These are phyloP conservation scores for Steinernema khuongi DNA, from an alignment of 1,140 invertebrate genomes.

Conservation along the genomic window DNA sequence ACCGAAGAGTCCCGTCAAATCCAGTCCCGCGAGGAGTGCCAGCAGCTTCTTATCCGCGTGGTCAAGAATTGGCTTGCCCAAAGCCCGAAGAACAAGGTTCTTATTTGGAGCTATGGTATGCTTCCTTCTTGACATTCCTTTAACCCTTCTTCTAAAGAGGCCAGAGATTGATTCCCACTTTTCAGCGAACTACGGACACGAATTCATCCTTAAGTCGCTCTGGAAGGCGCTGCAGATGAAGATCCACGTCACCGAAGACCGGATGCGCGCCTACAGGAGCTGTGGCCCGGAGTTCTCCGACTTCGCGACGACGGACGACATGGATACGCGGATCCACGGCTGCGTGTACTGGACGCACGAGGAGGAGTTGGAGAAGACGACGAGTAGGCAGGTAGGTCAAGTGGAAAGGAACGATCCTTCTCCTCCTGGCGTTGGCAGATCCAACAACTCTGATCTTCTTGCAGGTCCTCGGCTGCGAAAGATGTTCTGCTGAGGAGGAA, in stretches of 20 bases:
- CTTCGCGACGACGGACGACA: neutral
- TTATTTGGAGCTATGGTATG: conserved; percentile 1
- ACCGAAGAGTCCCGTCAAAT: neutral
- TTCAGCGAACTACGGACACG: conserved; percentile 10
- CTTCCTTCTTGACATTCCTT: no score
- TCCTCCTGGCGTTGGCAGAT: no score
- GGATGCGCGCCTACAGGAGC: neutral
- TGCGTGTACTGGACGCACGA: neutral
- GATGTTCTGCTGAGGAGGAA: neutral
- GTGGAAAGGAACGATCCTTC: no score
- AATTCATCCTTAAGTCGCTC: neutral
- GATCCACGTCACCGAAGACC: neutral
- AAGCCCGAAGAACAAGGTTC: neutral
- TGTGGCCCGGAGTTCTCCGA: neutral
- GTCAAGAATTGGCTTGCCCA: neutral
- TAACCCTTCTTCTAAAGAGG: no score
- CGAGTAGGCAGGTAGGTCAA: neutral
- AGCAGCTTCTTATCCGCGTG: neutral
- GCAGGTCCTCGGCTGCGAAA: neutral
- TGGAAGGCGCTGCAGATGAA: neutral
- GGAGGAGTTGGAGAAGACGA: neutral
- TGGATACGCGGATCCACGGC: neutral
- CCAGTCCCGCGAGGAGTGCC: neutral
- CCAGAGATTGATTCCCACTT: neutral
- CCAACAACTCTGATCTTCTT: no score